Percentiles rank a stretch among this genome's conserved stretches.
These are phyloP conservation scores for Pycnonotus jocosus DNA, from an alignment of 2,113 vertebrate genomes.

Conservation along the genomic window DNA sequence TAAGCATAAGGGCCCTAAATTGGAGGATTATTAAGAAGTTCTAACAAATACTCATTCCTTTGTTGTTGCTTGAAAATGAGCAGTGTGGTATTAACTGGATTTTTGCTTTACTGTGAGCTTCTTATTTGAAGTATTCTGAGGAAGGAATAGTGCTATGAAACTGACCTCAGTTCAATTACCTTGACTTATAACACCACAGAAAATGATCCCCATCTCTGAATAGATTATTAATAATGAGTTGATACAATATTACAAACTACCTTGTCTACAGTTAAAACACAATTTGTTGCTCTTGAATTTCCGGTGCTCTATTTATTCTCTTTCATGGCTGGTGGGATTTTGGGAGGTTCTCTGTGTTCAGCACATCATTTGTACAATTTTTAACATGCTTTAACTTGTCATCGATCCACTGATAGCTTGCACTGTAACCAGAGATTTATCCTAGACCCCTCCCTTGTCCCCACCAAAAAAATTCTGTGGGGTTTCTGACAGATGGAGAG, in stretches of 20 bases:
- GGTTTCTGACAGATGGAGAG: not conserved
- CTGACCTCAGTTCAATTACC: not conserved
- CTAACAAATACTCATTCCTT: not conserved
- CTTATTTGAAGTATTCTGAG: not conserved
- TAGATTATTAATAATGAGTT: not conserved
- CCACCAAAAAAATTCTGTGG: not conserved
- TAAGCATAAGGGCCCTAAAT: not conserved
- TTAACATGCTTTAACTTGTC: not conserved
- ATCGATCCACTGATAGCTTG: not conserved
- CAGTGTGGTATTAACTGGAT: not conserved
- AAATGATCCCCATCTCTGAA: not conserved
- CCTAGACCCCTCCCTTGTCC: not conserved
- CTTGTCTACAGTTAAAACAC: not conserved
- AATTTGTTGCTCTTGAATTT: not conserved
- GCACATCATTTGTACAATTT: not conserved
- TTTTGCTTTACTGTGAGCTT: not conserved
- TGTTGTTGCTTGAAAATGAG: not conserved
- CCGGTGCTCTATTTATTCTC: not conserved
- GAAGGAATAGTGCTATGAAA: not conserved
- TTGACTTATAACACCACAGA: not conserved
- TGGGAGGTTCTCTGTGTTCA: not conserved
- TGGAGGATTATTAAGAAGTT: not conserved
- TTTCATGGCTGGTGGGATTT: not conserved
- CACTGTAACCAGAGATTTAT: not conserved
- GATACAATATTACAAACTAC: not conserved